Conservation (phyloP, 2,888 invertebrate genomes). For the Serrognathus titanus region DNA sequence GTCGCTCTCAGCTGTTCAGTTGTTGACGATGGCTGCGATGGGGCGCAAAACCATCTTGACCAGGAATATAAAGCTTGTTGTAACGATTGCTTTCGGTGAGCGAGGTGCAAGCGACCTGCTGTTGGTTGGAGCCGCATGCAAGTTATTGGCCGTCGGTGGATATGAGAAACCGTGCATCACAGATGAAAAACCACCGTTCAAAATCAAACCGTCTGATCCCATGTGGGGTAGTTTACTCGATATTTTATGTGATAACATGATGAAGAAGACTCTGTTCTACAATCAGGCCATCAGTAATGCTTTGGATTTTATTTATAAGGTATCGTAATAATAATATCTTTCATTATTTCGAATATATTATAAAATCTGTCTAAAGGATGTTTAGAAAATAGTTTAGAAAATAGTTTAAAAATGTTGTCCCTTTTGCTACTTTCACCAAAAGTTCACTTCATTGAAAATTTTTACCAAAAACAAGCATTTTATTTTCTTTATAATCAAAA, state of each 20-base stretch:
- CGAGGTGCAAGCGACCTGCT: constrained; percentile 53
- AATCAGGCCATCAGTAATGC: constrained; percentile 57
- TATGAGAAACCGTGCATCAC: constrained; percentile 39
- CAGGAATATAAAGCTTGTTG: constrained; percentile 71
- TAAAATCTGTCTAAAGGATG: not conserved
- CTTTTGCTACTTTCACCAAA: too few relatives aligned
- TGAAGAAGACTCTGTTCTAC: constrained; percentile 51
- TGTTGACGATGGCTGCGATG: constrained; percentile 73
- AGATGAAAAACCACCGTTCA: constrained; percentile 41
- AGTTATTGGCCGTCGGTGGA: constrained; percentile 54
- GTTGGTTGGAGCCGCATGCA: constrained; percentile 58
- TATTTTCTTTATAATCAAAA: too few relatives aligned
- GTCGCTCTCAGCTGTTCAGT: constrained; percentile 68
- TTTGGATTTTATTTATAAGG: constrained; percentile 59
- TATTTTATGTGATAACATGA: constrained; percentile 48
- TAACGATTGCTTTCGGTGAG: constrained; percentile 65
- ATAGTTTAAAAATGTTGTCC: too few relatives aligned
- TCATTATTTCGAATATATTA: not conserved
- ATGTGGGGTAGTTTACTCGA: constrained; percentile 53
- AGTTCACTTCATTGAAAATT: too few relatives aligned
- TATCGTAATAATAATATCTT: not conserved
- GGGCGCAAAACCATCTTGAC: constrained; percentile 43
- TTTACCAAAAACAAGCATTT: too few relatives aligned
- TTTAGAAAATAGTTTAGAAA: too few relatives aligned
- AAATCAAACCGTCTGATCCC: constrained; percentile 50